Evolutionary conservation across 2,888 invertebrate species (phyloP), one percentile per base, ranked within the genome.

Genomic region (Nowickia ferox): DNA sequence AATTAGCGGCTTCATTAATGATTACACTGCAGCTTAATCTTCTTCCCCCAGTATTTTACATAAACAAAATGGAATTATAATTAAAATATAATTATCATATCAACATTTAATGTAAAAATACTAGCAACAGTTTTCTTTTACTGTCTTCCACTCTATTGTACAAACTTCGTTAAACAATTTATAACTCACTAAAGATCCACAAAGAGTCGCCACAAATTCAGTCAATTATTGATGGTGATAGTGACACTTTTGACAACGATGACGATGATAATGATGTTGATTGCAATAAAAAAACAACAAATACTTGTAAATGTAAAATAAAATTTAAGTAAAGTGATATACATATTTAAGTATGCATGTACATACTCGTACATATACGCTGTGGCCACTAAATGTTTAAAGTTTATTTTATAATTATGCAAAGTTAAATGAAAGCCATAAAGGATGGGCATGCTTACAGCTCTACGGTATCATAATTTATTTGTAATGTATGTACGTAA

Each of bases 201-300:
- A 61, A 69, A 82, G 65, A 68, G 40, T 44, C 10, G 13, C 66
- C 65, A 66, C 42, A 59, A 84, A 57, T 68, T 44, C 72, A 72
- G 59, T 68, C 51, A 78, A 72, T 78, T 74, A 78, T 77, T 66
- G 59, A 78, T 65, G 48, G 63, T 66, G 30, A 65, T 17, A 63
- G 42, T 30, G 30, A 22, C 22, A 22, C 22, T 22, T 1, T 22
- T 53, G 19, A 19, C 13, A 13, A 46, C 19, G 40, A 22, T 42
- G 22, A 66, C 66, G 44, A 63, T 53, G 11, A 72, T 65, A 30
- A 63, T 61, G 15, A 65, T 76, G 13, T 8, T 30, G 44, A 76
- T 65, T 55, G 15, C 63, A 46, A 30, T 17, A 17, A 57, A 40
- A 17, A 68, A 19, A 38, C 38, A 46, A 40, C n/a, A 15, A 61